Percentiles rank a stretch among this genome's conserved stretches.
Evolutionary conservation across 2,888 invertebrate genomes (phyloP).

Genomic region (Drosophila emarginata): DNA sequence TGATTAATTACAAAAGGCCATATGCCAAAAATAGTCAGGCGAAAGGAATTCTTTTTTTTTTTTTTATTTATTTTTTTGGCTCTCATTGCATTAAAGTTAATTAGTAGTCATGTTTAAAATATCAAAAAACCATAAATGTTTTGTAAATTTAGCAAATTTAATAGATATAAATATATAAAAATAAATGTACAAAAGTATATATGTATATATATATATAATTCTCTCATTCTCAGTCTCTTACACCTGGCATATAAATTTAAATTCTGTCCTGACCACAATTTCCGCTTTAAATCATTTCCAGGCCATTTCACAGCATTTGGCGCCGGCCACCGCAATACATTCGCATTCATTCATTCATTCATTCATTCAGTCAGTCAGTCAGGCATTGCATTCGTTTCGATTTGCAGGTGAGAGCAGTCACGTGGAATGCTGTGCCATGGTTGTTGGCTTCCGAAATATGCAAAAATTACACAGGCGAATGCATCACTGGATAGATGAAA

Average conservation of each 20-base stretch:
- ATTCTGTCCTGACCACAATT: slow-evolving; percentile 71
- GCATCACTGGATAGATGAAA: slow-evolving; percentile 36
- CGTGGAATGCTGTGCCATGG: slow-evolving; percentile 62
- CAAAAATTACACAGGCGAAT: slow-evolving; percentile 71
- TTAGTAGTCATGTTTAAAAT: slow-evolving; percentile 63
- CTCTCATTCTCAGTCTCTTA: slow-evolving; percentile 16
- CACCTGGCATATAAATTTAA: slow-evolving; percentile 71
- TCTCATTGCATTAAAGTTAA: slow-evolving; percentile 64
- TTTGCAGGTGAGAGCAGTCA: slow-evolving; percentile 70
- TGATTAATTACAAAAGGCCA: slow-evolving; percentile 68
- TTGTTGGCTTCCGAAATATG: slow-evolving; percentile 59
- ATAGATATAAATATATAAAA: slow-evolving; percentile 16
- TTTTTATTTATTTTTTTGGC: background rate
- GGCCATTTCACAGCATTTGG: slow-evolving; percentile 70
- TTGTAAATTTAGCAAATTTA: slow-evolving; percentile 28
- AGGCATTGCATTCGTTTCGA: slow-evolving; percentile 53
- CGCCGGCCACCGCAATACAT: slow-evolving; percentile 62
- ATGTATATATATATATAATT: background rate
- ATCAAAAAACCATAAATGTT: slow-evolving; percentile 38
- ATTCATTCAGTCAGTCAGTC: slow-evolving; percentile 50
- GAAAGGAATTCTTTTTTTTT: slow-evolving; percentile 6
- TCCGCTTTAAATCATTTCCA: slow-evolving; percentile 77
- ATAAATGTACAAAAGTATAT: no score
- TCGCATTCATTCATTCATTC: slow-evolving; percentile 49
- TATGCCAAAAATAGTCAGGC: slow-evolving; percentile 43